Evolutionary conservation across 2,888 invertebrate genomes (phyloP).

Genomic region (Aleiodes alternator): DNA sequence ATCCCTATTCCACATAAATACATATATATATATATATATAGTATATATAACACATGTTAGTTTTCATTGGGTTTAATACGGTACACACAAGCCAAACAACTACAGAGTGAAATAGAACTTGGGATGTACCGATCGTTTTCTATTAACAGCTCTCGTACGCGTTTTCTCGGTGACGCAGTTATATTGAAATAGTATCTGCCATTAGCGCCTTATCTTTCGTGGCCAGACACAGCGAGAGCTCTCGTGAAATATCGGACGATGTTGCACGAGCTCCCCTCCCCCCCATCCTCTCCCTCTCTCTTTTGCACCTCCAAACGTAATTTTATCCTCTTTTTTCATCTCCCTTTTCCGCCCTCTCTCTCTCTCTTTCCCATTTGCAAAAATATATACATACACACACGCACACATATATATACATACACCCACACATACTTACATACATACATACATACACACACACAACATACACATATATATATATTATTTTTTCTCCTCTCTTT

Average conservation of each 20-base stretch:
- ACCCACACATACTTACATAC: too few species aligned
- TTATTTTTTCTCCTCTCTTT: not conserved
- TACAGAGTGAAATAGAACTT: slow-evolving; percentile 36
- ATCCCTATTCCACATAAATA: too few species aligned
- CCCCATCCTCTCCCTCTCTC: not conserved
- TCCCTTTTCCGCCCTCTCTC: not conserved
- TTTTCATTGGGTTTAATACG: too few species aligned
- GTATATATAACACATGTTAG: too few species aligned
- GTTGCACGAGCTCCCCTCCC: not conserved
- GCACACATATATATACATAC: too few species aligned
- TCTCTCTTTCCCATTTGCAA: not conserved
- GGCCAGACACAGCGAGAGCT: slow-evolving; percentile 57
- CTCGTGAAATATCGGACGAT: slow-evolving; percentile 57
- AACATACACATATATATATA: not conserved
- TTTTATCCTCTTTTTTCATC: not conserved
- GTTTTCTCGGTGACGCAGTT: slow-evolving; percentile 55
- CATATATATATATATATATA: too few species aligned
- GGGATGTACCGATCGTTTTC: slow-evolving; percentile 59
- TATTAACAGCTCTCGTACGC: slow-evolving; percentile 49
- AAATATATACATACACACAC: too few species aligned
- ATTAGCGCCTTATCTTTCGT: slow-evolving; percentile 68
- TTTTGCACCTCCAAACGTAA: not conserved
- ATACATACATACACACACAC: too few species aligned
- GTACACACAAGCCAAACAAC: too few species aligned
- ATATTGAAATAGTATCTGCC: slow-evolving; percentile 66